phyloP scores from a whole-genome alignment of 2,888 invertebrate species.

The Eupelmus urozonus region DNA sequence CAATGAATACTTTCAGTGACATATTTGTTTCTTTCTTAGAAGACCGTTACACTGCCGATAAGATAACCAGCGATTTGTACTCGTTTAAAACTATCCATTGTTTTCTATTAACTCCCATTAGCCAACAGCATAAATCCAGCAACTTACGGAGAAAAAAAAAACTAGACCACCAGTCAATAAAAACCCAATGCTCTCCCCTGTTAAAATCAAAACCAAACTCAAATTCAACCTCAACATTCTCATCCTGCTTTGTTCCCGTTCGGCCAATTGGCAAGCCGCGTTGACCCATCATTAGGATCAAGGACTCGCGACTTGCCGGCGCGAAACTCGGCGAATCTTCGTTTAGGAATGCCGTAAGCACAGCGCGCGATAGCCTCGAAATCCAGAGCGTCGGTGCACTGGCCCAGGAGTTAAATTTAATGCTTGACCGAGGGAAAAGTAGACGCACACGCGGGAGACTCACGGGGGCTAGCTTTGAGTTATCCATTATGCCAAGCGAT shows the following conservation, averaged over 20 bases:
- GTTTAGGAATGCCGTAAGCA: not conserved
- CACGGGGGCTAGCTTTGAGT: too few species aligned
- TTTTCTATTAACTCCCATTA: too few species aligned
- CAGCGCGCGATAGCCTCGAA: conserved; percentile 45
- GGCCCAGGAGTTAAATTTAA: conserved; percentile 51
- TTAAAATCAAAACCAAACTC: too few species aligned
- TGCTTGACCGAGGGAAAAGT: conserved; percentile 23
- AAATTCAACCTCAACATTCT: too few species aligned
- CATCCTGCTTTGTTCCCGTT: not conserved
- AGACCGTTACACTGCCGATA: not conserved
- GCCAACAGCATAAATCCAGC: too few species aligned
- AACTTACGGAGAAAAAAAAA: too few species aligned
- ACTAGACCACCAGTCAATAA: too few species aligned
- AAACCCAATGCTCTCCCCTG: too few species aligned
- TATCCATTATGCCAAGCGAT: too few species aligned
- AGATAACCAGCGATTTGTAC: not conserved
- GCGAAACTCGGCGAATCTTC: not conserved
- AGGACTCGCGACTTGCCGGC: conserved; percentile 66
- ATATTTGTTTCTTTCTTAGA: not conserved
- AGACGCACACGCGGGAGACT: too few species aligned
- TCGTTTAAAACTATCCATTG: not conserved
- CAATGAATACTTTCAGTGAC: not conserved
- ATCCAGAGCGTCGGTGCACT: conserved; percentile 40
- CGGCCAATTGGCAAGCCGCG: conserved; percentile 71
- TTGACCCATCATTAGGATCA: conserved; percentile 76